Percentiles rank a stretch among this genome's conserved stretches.
These are phyloP conservation scores for Penaeus indicus DNA, from an alignment of 1,140 invertebrate species.

Conservation along the genomic window DNA sequence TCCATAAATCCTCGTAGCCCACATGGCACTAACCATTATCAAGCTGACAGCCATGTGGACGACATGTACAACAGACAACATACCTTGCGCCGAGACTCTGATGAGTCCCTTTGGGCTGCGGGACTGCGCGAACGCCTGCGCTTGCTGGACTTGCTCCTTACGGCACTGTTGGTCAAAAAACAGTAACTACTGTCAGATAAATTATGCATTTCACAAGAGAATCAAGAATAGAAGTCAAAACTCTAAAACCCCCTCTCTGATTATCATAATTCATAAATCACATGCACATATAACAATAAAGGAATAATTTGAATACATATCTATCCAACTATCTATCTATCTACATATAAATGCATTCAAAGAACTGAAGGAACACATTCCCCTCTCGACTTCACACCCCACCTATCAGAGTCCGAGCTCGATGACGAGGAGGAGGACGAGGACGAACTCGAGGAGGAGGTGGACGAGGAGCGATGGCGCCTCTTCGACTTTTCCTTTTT, in stretches of 20 bases:
- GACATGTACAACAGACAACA: background rate
- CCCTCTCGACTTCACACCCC: background rate
- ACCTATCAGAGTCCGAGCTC: slow-evolving; percentile 61
- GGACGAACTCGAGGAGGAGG: slow-evolving; percentile 49
- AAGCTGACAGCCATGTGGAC: slow-evolving; percentile 22
- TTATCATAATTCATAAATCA: background rate
- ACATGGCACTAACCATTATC: slow-evolving; percentile 38
- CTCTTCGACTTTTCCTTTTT: slow-evolving; percentile 65
- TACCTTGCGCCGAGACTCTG: slow-evolving; percentile 56
- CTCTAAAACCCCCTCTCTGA: background rate
- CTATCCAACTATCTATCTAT: too few relatives aligned
- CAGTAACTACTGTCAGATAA: too few relatives aligned
- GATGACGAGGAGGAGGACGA: slow-evolving; percentile 53
- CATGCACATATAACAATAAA: background rate
- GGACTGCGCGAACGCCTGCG: slow-evolving; percentile 54
- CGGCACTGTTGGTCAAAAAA: slow-evolving; percentile 12
- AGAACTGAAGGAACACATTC: background rate
- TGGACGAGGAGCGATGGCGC: slow-evolving; percentile 63
- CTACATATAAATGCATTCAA: background rate
- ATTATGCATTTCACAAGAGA: too few relatives aligned
- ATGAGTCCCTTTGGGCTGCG: slow-evolving; percentile 2
- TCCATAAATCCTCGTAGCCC: slow-evolving; percentile 30
- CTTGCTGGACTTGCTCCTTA: slow-evolving; percentile 52
- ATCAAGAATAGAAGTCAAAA: background rate
- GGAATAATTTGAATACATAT: too few relatives aligned